Evolutionary conservation across 2,888 invertebrate species (phyloP), one percentile per base, ranked within the genome.

Genomic region (Campaea margaritaria): DNA sequence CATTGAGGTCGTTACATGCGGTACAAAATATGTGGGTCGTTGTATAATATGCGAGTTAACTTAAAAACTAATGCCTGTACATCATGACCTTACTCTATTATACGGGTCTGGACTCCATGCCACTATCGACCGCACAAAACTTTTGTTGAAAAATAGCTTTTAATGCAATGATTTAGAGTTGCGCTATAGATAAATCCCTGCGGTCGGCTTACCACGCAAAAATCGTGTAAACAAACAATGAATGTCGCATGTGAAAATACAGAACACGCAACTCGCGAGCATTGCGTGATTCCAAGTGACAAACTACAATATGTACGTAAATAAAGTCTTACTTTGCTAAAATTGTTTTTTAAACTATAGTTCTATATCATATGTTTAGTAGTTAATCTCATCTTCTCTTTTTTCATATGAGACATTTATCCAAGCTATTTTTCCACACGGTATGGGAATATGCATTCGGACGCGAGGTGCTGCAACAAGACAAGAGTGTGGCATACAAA

Each of bases 161-260:
- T 69, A 65, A 51, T 44, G 39, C 57, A 61, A 59, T 57, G 64
- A 57, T 52, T 64, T 67, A 67, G 45, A 53, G 64, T 62, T 51
- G 49, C 28, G 47, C 48, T 28, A 55, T 50, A 58, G 52, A 64
- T 63, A 65, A 65, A 64, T 65, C 60, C 51, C 49, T 59, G 58
- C 47, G 61, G 64, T 64, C 28, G 44, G 60, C 44, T 55, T 43
- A 43, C 67, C 62, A 66, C 65, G 64, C 67, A 67, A 69, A 67
- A 67, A 67, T 65, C 54, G 53, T 61, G 68, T 65, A 65, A 52
- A 55, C 59, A 57, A 57, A 49, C 64, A 66, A 65, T 64, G 65
- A 65, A 68, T 58, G 63, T 62, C 55, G 68, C 64, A 69, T 61
- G 64, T 64, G 47, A 52, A 66, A 62, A 64, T 60, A 67, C 63